Evolutionary conservation across 2,797 vertebrate genomes (phyloP), one percentile per base, ranked within the genome.

Genomic region (Poeciliopsis paucimaculata): DNA sequence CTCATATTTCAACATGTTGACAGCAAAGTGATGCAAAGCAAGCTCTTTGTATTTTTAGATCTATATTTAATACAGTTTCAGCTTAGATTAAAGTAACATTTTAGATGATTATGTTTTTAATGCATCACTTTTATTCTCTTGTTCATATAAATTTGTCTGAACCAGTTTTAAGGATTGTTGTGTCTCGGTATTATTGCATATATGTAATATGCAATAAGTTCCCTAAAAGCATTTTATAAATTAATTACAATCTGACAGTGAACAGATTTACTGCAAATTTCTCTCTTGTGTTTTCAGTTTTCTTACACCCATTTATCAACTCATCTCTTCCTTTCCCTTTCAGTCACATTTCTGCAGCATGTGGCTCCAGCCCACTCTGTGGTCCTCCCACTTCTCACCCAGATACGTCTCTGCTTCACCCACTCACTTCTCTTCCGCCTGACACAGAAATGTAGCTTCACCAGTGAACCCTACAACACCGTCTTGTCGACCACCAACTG

Each of bases 321-420:
- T 93, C 90, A 90, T 90, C 92, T 91, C 89, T 80, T 83, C 86
- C 90, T 72, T 88, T 89, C 83, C 73, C 79, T 87, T 87, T 85
- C 89, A 90, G 88, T 90, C 75, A 85, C 84, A 87, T 80, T 80
- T 84, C 87, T 85, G 82, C 81, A 83, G 84, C 55, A 81, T 82
- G 85, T 20, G 77, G 82, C 88, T 90, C 78, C 91, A 88, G 2
- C 93, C 90, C 93, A 91, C 91, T 86, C 91, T 84, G 80, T 86
- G 77, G 79, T 91, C 86, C 92, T 91, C 93, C 93, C 90, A 92
- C 93, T 85, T 81, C 86, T 92, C 89, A 91, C 79, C 89, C 90
- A 88, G 90, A 91, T 93, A 86, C 75, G 84, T 92, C 87, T 91
- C 81, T 89, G 85, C 88, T 81, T 90, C 87, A 82, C 82, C 86